phyloP scores from a whole-genome alignment of 2,113 vertebrate genomes.

The Alexandromys fortis region DNA sequence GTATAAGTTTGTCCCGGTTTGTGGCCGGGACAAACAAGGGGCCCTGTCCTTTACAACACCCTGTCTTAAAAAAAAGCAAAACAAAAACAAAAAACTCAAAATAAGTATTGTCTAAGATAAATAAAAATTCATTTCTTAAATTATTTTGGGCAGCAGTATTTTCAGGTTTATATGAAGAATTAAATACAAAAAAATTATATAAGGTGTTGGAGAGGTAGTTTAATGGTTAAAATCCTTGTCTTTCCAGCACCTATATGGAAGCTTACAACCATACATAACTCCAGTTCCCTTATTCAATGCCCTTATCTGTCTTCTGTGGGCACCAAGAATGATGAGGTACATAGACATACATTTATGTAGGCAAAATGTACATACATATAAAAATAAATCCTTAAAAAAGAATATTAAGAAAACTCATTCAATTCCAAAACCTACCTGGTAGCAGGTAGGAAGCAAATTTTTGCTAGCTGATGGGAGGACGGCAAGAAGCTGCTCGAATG shows the following conservation, averaged over 20 bases:
- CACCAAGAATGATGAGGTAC: background rate
- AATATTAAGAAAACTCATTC: background rate
- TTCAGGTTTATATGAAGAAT: background rate
- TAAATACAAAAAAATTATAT: conserved; percentile 4
- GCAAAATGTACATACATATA: background rate
- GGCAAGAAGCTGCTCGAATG: conserved; percentile 96
- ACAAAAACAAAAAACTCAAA: conserved; percentile 21
- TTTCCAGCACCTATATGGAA: background rate
- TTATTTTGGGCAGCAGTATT: background rate
- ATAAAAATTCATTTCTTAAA: conserved; percentile 25
- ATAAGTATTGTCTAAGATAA: background rate
- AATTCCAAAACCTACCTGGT: conserved; percentile 88
- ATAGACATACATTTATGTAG: background rate
- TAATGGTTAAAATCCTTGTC: background rate
- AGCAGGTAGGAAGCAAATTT: conserved; percentile 92
- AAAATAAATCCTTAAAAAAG: background rate
- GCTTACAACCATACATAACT: background rate
- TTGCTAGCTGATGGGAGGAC: conserved; percentile 97
- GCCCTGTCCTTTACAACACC: no score
- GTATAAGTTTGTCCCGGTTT: no score
- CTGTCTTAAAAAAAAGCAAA: background rate
- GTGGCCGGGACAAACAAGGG: no score
- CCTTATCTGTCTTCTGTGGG: background rate
- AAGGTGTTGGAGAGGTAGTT: background rate
- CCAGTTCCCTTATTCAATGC: background rate